phyloP scores from a whole-genome alignment of 2,113 vertebrate genomes.

The Nannospalax galili region DNA sequence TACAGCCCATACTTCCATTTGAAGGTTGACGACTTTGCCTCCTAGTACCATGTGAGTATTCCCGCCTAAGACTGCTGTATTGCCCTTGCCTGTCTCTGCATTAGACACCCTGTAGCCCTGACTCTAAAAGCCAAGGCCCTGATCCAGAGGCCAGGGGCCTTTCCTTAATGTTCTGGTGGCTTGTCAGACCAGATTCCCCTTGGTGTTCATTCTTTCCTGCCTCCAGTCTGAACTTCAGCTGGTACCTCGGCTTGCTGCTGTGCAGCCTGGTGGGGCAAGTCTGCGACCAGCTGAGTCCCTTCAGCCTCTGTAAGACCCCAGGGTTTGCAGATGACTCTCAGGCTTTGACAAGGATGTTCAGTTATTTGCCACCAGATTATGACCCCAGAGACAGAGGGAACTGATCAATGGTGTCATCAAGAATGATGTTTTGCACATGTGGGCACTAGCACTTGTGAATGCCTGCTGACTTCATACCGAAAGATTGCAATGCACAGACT shows the following conservation, averaged over 20 bases:
- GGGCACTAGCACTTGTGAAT: background rate
- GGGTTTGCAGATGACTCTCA: background rate
- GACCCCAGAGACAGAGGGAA: background rate
- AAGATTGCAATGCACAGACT: background rate
- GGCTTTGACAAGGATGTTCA: background rate
- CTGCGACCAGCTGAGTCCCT: background rate
- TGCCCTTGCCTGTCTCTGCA: background rate
- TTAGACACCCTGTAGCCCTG: background rate
- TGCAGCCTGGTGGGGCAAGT: background rate
- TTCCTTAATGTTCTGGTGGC: background rate
- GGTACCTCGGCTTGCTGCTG: background rate
- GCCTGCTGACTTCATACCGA: background rate
- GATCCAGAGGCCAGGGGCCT: background rate
- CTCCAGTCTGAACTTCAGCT: background rate
- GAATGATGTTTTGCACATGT: background rate
- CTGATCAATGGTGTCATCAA: background rate
- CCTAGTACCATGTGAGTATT: background rate
- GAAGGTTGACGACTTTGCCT: background rate
- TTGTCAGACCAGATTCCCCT: background rate
- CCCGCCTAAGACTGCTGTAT: background rate
- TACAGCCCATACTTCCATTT: background rate
- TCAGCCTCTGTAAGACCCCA: background rate
- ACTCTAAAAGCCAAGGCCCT: background rate
- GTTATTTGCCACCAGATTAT: background rate
- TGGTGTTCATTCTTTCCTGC: background rate